Evolutionary conservation across 64 coral and sea anemone genomes (phyloP), one percentile per base, ranked within the genome.

Genomic region (Montipora efflorescens): DNA sequence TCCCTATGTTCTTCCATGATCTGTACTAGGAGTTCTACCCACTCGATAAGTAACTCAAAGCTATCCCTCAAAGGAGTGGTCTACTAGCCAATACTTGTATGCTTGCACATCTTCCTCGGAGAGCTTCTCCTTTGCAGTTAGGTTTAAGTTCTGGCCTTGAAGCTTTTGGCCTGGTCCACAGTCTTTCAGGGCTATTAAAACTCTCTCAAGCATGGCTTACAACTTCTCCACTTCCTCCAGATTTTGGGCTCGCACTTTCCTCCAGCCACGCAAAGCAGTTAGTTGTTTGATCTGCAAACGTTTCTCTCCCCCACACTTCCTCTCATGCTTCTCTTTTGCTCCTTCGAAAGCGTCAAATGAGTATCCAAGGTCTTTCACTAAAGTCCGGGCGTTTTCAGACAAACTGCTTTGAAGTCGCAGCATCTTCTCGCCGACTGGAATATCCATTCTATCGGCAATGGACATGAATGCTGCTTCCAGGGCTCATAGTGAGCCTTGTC

Each of bases 391-490:
- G 13, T 87, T 93, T 25, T 83, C 74, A 8, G 91, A 50, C 57
- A 93, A 58, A 55, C 74, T 67, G 47, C 66, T 93, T 23, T 93
- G 80, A 59, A 90, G 68, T 69, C 81, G 68, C 10, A 95, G 77
- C 80, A 91, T 91, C 91, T 91, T 91, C 23, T 95, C 82, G 15
- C 86, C 87, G 11, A 85, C 81, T 8, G 94, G 61, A 51, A 95
- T 90, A 19, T 89, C 43, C 8, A 69, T 13, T 58, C 86, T 50
- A 36, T 73, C 80, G 6, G 87, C 80, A 21, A 91, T 71, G 0
- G 36, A 91, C 75, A 91, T 91, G 43, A 95, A 95, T 5, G 93
- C 79, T 7, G 88, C 81, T 66, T 93, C 90, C 90, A 92, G 48
- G 91, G 57, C 47, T 83, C 55, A 47, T 93, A 93, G 74, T 95